Base-by-base conservation (phyloP, 2,113 vertebrate species). In the Rhineura floridana region DNA sequence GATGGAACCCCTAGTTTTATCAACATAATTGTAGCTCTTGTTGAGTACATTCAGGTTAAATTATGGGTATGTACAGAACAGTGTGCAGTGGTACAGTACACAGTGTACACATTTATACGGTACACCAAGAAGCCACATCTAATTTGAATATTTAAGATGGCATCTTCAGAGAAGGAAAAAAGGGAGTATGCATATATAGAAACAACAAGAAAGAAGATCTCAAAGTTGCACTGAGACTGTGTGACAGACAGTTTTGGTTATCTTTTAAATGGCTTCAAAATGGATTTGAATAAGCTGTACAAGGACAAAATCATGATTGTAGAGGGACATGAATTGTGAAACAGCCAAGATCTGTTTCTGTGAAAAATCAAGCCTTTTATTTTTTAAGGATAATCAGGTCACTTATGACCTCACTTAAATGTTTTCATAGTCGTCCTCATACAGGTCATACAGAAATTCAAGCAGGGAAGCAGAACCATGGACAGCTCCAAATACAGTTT, bases 1-100 rank as follows among this genome's bases (percentile, higher is more conserved):
- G 8, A 52, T 90, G 48, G 63, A 78, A 89, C 23, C 77, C 0
- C 42, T 77, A 25, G 55, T 48, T 65, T 55, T 52, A 81, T 86
- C 67, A 84, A 92, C 81, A 46, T 86, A n/a, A 55, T 79, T 23
- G 4, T 11, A 76, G 13, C 5, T 90, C 70, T 15, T 88, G 17
- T 84, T 88, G 2, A 67, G 30, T 87, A 6, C 65, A 33, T 30
- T 83, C 19, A 80, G 36, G 86, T 62, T 73, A 70, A 73, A 73
- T 73, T 4, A 42, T 36, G 25, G 44, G 9, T 33, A 4, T 42
- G 39, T 42, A 17, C 15, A 69, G 9, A 48, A 52, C 6, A 48
- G 0, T 17, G 6, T 48, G 25, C 13, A 12, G 19, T 25, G 55
- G n/a, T 39, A 81, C 59, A 81, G 28, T 39, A 23, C n/a, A 72